Base-by-base conservation (phyloP, 35 echinoderm and acorn worm genomes). In the Holothuria glaberrima region DNA sequence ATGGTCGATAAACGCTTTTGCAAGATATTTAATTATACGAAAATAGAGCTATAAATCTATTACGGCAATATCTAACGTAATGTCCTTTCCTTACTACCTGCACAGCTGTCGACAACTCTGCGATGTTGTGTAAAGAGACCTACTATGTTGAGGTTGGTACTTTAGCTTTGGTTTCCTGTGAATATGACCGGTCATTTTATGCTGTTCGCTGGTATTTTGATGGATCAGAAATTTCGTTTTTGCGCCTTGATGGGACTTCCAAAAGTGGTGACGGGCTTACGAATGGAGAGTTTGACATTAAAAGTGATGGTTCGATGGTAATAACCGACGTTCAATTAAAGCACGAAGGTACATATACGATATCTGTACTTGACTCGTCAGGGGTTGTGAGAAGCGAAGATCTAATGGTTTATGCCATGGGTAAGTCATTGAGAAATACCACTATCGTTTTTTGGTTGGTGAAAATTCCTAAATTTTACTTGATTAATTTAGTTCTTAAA, bases 191-290 rank as follows among this genome's bases (percentile, higher is more conserved):
- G 4, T 50, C 74, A 10, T 78, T 78, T 28, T 33, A 48, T 48
- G 50, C 74, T 52, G 74, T 78, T 9, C 74, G 74, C 1, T 78
- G 74, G 74, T 52, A 78, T 50, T 13, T 12, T 1, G 7, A 30
- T 78, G 74, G 74, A 35, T 48, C 74, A 26, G 44, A 48, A 48
- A 33, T 48, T 21, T 78, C 74, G 74, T 78, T 78, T 78, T 48
- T 78, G 29, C 35, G 74, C 50, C 20, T 78, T 21, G 74, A 78
- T 48, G 74, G 74, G 9, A n/a, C n/a, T 6, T 48, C 44, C 20
- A 78, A 78, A 50, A 48, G 22, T 78, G 74, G 74, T 1, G 50
- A 3, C 27, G 74, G 74, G 1, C 10, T 26, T 25, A 14, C 4
- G 5, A 50, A 12, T 50, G 74, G 74, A 26, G 74, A 78, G 41